These are phyloP conservation scores for Serripes groenlandicus DNA, from an alignment of 2,888 invertebrate species.

Conservation along the genomic window DNA sequence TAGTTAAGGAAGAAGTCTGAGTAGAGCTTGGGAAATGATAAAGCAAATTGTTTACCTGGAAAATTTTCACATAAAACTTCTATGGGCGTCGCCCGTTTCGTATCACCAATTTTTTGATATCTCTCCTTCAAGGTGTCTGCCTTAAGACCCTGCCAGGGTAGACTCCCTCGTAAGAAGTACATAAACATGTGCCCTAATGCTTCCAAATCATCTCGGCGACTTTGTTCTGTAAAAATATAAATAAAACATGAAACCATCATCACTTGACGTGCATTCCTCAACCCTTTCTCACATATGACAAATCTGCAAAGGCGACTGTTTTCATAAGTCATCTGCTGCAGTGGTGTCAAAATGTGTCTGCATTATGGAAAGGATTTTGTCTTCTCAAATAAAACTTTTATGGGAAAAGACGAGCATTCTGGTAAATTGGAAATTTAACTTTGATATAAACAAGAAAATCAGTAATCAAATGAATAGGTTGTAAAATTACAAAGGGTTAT, in stretches of 20 bases:
- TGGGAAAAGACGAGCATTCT: background rate
- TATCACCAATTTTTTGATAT: slow-evolving; percentile 99
- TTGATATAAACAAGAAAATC: too few species aligned
- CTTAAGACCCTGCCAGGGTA: slow-evolving; percentile 99
- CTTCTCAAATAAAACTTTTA: too few species aligned
- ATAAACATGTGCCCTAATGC: slow-evolving; percentile 99
- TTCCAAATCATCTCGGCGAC: slow-evolving; percentile 99
- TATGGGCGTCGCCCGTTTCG: slow-evolving; percentile 99
- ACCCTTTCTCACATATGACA: background rate
- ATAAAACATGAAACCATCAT: background rate
- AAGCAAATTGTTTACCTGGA: slow-evolving; percentile 87
- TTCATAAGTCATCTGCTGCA: too few species aligned
- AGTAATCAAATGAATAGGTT: too few species aligned
- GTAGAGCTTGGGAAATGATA: background rate
- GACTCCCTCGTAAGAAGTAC: slow-evolving; percentile 99
- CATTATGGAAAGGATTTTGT: too few species aligned
- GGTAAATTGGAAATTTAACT: too few species aligned
- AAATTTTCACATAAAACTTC: slow-evolving; percentile 93
- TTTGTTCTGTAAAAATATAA: slow-evolving; percentile 92
- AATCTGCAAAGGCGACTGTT: too few species aligned
- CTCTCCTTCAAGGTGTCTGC: slow-evolving; percentile 99
- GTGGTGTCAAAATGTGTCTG: too few species aligned
- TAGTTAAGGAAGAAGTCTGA: too few species aligned
- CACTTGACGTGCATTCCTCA: background rate
- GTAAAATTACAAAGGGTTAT: too few species aligned